Conservation (phyloP, 2,888 invertebrate genomes). For the Agrilus mali region DNA sequence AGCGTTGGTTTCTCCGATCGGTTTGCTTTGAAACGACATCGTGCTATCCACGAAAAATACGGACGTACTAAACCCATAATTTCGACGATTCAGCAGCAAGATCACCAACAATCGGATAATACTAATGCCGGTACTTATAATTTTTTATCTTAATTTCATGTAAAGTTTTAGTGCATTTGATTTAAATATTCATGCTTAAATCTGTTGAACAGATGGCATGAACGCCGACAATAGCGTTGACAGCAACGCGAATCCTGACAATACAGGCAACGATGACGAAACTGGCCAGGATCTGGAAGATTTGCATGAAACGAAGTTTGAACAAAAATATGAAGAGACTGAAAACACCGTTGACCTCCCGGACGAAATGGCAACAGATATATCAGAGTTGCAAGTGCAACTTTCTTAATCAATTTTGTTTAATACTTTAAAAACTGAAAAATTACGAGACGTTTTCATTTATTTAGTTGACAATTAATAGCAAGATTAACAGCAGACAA, state of each 20-base stretch:
- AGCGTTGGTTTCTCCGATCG: constrained; percentile 79
- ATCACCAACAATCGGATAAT: neutral
- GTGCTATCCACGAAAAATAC: constrained; percentile 81
- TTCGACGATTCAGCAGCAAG: constrained; percentile 9
- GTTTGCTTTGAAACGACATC: constrained; percentile 74
- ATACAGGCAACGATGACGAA: constrained; percentile 8
- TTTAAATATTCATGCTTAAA: neutral
- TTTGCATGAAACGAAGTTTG: constrained; percentile 5
- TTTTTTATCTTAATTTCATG: too few species aligned
- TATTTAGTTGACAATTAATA: too few species aligned
- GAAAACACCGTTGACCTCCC: constrained; percentile 21
- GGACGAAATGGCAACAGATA: constrained; percentile 30
- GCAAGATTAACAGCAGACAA: too few species aligned
- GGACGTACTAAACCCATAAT: constrained; percentile 43
- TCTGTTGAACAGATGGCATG: neutral
- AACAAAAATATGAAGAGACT: constrained; percentile 21
- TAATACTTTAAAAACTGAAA: too few species aligned
- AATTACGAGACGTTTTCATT: too few species aligned
- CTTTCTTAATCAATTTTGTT: constrained; percentile 22
- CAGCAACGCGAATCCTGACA: neutral
- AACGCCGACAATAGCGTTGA: constrained; percentile 3
- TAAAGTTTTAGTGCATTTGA: too few species aligned
- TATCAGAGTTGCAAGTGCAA: constrained; percentile 32
- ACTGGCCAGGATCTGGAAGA: constrained; percentile 8
- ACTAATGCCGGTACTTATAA: too few species aligned